phyloP scores from a whole-genome alignment of 2,888 invertebrate species.

The Melangyna quadrimaculata region DNA sequence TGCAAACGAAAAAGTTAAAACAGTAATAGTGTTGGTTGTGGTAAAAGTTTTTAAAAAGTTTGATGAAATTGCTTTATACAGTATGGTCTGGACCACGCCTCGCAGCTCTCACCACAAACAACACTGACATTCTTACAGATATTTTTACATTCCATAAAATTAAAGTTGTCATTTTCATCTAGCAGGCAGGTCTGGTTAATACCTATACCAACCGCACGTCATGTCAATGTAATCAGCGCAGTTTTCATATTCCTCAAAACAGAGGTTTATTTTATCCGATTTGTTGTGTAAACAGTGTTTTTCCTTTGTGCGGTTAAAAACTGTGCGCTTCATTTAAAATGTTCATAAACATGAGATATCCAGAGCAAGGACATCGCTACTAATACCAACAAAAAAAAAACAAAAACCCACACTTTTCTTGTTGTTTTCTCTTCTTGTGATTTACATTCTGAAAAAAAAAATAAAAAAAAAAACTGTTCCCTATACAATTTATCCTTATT shows the following conservation, averaged over 20 bases:
- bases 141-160: too few relatives aligned
- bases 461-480: neutral
- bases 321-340: slow-evolving; percentile 26
- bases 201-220: too few relatives aligned
- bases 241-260: neutral
- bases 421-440: neutral
- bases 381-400: neutral
- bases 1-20: too few relatives aligned
- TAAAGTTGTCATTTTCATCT: too few relatives aligned
- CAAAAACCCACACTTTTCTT: neutral
- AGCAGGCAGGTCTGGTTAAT: too few relatives aligned
- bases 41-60: too few relatives aligned
- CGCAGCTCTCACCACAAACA: too few relatives aligned
- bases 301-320: slow-evolving; percentile 11
- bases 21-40: too few relatives aligned
- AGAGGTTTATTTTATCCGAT: neutral
- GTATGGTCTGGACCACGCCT: too few relatives aligned
- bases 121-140: too few relatives aligned
- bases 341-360: neutral
- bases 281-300: neutral
- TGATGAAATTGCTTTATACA: too few relatives aligned
- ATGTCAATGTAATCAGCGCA: neutral
- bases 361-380: neutral
- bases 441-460: neutral
- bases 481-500: neutral